Base-by-base conservation (phyloP, 2,888 invertebrate genomes). In the Chouioia cunea region DNA sequence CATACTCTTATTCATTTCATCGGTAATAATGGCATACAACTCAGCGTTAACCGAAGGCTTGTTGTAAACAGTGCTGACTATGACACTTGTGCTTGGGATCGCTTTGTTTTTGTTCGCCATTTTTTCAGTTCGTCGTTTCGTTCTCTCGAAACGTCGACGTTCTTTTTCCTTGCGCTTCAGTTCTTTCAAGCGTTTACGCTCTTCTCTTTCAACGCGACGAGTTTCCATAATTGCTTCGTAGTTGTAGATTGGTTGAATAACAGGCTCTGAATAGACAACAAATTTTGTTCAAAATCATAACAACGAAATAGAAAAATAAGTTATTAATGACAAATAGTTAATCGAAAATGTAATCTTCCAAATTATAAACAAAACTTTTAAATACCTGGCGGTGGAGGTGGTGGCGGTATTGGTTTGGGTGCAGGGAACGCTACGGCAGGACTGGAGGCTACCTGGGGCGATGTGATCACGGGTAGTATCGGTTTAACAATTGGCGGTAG, bases 191-290 rank as follows among this genome's bases (percentile, higher is more conserved):
- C 78, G 78, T 54, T 83, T 84, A 0, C 85, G 83, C 52, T 85
- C 85, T 36, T 85, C 84, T 23, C 80, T 79, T 46, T 85, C 84
- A 16, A 80, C 80, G 12, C 81, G 80, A 0, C 85, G 81, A 0
- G 77, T 79, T 56, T 85, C 85, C 18, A 85, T 76, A 43, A 85
- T 85, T 0, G 82, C 85, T 46, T 85, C 85, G 46, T 85, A 85
- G 72, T 85, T 84, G 54, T 85, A 85, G 0, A 84, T 82, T 0
- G 85, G 83, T 50, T 82, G 83, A 12, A 77, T 74, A 14, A 77
- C 58, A 4, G 73, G 71, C 69, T 77, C 79, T 78, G 44, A 8
- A 64, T 70, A 52, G 59, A n/a, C n/a, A n/a, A n/a, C n/a, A 27
- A 62, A 66, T 36, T 58, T 62, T 16, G 14, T 44, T 46, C n/a